Percentiles rank a stretch among this genome's conserved stretches.
These are phyloP conservation scores for Luehdorfia chinensis DNA, from an alignment of 1,140 invertebrate species.

Conservation along the genomic window DNA sequence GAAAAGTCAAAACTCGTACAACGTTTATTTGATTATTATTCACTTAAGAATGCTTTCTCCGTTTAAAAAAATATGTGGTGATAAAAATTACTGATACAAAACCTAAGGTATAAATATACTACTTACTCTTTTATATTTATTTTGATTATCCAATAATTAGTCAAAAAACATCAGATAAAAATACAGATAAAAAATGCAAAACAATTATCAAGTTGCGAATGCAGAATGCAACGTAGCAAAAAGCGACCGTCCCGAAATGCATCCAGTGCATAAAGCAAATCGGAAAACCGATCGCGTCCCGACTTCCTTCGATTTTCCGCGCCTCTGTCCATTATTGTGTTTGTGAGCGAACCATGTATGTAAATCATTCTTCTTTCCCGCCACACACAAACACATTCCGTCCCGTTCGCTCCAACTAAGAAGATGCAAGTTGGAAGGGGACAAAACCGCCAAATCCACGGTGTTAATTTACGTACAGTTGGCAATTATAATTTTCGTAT, in stretches of 20 bases:
- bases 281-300: conserved; percentile 49
- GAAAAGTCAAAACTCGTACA: too few relatives aligned
- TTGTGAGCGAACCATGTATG: conserved; percentile 61
- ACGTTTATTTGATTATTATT: too few relatives aligned
- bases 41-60: too few relatives aligned
- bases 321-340: conserved; percentile 59
- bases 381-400: conserved; percentile 48
- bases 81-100: too few relatives aligned
- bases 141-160: too few relatives aligned
- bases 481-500: conserved; percentile 76
- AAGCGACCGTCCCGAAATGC: conserved; percentile 30
- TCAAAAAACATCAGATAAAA: too few relatives aligned
- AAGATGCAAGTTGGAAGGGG: conserved; percentile 29
- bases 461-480: conserved; percentile 76
- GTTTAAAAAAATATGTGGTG: too few relatives aligned
- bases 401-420: conserved; percentile 37
- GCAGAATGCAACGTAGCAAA: too few relatives aligned
- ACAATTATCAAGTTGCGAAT: too few relatives aligned
- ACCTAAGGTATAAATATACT: too few relatives aligned
- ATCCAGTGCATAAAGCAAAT: conserved; percentile 49
- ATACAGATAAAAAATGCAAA: too few relatives aligned
- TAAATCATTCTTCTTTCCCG: conserved; percentile 44
- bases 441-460: conserved; percentile 52
- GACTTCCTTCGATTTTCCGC: conserved; percentile 60
- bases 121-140: too few relatives aligned